phyloP scores from a whole-genome alignment of 2,888 invertebrate genomes.

The Disparrhopalites patrizii region DNA sequence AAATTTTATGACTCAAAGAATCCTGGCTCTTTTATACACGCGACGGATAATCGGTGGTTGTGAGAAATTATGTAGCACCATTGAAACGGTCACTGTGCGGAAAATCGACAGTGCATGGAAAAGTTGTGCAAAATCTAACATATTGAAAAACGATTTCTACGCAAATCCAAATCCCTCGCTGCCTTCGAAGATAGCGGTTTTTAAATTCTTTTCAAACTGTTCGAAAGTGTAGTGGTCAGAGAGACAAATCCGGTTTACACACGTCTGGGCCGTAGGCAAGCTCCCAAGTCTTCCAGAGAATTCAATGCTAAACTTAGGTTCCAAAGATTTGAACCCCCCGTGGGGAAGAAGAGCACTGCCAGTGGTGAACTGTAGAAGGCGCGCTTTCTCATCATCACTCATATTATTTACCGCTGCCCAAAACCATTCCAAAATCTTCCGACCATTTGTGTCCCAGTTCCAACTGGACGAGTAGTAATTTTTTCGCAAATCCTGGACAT shows the following conservation, averaged over 20 bases:
- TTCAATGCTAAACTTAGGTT: slow-evolving; percentile 86
- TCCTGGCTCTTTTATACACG: no score
- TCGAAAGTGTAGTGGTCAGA: slow-evolving; percentile 34
- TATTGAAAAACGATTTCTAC: no score
- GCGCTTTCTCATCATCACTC: slow-evolving; percentile 54
- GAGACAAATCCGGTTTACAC: slow-evolving; percentile 34
- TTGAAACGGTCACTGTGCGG: no score
- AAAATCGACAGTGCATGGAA: no score
- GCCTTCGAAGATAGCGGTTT: slow-evolving; percentile 33
- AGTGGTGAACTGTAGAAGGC: slow-evolving; percentile 54
- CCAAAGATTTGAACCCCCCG: slow-evolving; percentile 82
- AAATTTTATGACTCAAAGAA: no score
- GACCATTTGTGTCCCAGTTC: slow-evolving; percentile 23
- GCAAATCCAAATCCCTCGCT: slow-evolving; percentile 31
- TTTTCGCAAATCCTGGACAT: slow-evolving; percentile 79
- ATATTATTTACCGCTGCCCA: slow-evolving; percentile 56
- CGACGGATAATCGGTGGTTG: no score
- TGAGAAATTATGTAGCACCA: no score
- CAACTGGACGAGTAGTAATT: slow-evolving; percentile 58
- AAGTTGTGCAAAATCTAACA: no score
- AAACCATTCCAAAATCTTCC: slow-evolving; percentile 52
- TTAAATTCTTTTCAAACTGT: slow-evolving; percentile 36
- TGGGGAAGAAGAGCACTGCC: slow-evolving; percentile 78
- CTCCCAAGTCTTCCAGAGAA: slow-evolving; percentile 80
- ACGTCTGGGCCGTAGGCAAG: slow-evolving; percentile 90